Evolutionary conservation across 2,888 invertebrate species (phyloP).

Genomic region (Heteromurus nitidus): DNA sequence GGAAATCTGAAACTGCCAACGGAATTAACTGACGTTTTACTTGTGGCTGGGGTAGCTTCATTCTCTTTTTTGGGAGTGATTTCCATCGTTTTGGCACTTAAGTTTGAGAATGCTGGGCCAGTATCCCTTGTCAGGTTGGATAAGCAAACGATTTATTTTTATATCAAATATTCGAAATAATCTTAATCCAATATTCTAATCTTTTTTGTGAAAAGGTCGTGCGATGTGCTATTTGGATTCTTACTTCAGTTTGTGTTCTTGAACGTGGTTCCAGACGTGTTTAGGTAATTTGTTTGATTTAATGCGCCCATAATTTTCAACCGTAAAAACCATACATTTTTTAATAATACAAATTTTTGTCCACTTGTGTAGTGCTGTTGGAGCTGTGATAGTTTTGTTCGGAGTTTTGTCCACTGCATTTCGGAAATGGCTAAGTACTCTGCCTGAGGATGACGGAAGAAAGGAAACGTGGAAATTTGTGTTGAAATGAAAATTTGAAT

Average conservation of each 20-base stretch:
- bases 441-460: conserved; percentile 76
- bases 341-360: not conserved
- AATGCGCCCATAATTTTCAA: not conserved
- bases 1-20: conserved; percentile 61
- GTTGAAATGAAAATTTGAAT: too few species aligned
- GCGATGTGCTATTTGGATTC: conserved; percentile 90
- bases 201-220: too few species aligned
- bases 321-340: not conserved
- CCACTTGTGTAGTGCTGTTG: conserved; percentile 83
- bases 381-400: conserved; percentile 88
- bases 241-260: conserved; percentile 69
- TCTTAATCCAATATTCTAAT: too few species aligned
- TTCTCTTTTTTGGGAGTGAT: conserved; percentile 94
- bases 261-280: conserved; percentile 64
- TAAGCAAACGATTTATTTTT: too few species aligned
- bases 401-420: conserved; percentile 89
- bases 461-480: conserved; percentile 59
- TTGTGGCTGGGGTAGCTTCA: conserved; percentile 79
- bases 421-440: conserved; percentile 88
- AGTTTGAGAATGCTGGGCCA: conserved; percentile 82
- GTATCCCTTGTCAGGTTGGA: conserved; percentile 91
- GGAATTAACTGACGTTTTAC: conserved; percentile 46
- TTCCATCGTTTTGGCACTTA: conserved; percentile 88
- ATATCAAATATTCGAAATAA: too few species aligned
- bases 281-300: conserved; percentile 50